phyloP scores from a whole-genome alignment of 2,797 vertebrate genomes.

The Chiroxiphia lanceolata region DNA sequence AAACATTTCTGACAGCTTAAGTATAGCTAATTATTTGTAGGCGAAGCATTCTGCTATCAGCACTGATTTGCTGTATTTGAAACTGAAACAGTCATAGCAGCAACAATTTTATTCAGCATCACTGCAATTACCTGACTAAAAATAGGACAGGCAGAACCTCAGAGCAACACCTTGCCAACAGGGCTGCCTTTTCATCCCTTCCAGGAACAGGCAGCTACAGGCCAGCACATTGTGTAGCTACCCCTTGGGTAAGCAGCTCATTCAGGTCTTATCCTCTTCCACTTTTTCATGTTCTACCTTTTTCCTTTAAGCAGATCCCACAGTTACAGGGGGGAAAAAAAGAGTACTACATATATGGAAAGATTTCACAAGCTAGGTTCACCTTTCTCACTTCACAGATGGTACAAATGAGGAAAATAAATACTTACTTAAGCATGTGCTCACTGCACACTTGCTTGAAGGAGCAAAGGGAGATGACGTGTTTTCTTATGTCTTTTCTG shows the following conservation, averaged over 20 bases:
- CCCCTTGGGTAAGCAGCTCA: background rate
- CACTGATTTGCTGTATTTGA: constrained; percentile 38
- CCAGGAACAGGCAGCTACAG: background rate
- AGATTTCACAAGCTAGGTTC: background rate
- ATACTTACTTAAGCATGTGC: background rate
- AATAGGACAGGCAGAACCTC: constrained; percentile 26
- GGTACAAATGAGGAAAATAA: background rate
- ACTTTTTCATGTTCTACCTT: background rate
- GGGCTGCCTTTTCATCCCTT: background rate
- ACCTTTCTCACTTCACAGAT: background rate
- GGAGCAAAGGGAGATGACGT: background rate
- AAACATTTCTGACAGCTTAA: constrained; percentile 46
- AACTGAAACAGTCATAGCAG: constrained; percentile 55
- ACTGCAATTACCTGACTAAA: constrained; percentile 58
- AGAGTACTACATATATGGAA: background rate
- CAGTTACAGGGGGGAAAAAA: rapidly evolving
- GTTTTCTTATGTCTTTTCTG: background rate
- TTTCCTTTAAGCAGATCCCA: background rate
- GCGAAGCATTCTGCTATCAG: constrained; percentile 48
- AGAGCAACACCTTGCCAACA: background rate
- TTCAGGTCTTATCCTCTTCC: background rate
- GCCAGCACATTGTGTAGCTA: background rate
- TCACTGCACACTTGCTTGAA: background rate
- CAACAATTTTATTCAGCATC: constrained; percentile 54
- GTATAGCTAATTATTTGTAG: constrained; percentile 60